Conservation (phyloP, 2,113 vertebrate species). For the Pseudopodoces humilis region DNA sequence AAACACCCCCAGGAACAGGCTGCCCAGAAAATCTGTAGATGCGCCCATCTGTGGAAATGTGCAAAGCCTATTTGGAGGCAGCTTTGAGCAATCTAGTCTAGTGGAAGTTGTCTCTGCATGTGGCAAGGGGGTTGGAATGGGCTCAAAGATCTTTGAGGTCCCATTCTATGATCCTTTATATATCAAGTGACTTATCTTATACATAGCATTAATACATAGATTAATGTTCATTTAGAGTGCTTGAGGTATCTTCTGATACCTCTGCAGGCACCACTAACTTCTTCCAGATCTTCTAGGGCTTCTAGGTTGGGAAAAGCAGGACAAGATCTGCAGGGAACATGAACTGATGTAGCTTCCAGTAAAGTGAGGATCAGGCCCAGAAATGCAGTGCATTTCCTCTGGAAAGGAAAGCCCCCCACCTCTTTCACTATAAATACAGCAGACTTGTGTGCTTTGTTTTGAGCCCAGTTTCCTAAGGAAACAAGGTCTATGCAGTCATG, state of each 20-base stretch:
- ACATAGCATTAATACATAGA: neutral
- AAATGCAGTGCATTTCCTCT: slow-evolving; percentile 32
- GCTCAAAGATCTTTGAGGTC: neutral
- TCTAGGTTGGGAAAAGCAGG: neutral
- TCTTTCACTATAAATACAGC: slow-evolving; percentile 22
- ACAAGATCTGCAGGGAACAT: neutral
- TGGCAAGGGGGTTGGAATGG: neutral
- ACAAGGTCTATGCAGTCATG: slow-evolving; percentile 14
- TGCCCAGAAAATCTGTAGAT: neutral
- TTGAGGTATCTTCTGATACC: neutral
- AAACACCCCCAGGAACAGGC: neutral
- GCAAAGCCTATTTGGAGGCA: neutral
- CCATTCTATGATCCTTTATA: neutral
- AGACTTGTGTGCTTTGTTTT: slow-evolving; percentile 47
- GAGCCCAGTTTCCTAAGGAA: slow-evolving; percentile 63
- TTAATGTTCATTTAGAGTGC: neutral
- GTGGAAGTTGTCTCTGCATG: neutral
- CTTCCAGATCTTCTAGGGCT: neutral
- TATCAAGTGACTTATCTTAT: neutral
- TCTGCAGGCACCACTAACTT: neutral
- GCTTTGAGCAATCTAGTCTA: neutral
- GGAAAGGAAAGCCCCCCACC: slow-evolving; percentile 33
- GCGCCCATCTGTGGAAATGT: neutral
- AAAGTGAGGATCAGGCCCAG: neutral
- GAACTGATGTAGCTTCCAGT: neutral